phyloP scores from a whole-genome alignment of 2,113 vertebrate species.

The Acrocephalus kingi region DNA sequence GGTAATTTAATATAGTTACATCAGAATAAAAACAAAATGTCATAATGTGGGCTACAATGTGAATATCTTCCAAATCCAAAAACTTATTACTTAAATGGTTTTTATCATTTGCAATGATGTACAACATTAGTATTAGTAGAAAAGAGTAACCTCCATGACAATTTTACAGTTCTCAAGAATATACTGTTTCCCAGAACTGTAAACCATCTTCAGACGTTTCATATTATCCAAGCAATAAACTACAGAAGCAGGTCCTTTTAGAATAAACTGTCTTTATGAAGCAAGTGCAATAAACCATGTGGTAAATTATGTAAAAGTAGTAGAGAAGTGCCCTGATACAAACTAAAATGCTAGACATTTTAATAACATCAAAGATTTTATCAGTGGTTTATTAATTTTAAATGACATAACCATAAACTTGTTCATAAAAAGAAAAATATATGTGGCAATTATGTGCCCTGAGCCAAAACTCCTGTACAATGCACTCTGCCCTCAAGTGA shows the following conservation, averaged over 20 bases:
- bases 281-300: neutral
- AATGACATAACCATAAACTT: neutral
- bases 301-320: neutral
- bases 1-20: neutral
- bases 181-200: neutral
- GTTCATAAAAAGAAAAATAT: neutral
- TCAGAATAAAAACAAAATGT: conserved; percentile 36
- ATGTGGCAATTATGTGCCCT: neutral
- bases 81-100: neutral
- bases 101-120: neutral
- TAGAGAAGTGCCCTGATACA: neutral
- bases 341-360: neutral
- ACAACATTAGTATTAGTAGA: neutral
- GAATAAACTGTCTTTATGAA: neutral
- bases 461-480: neutral
- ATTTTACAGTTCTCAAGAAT: neutral
- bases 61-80: neutral
- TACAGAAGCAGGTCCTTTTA: neutral
- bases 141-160: neutral
- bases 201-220: neutral
- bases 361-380: neutral
- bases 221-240: neutral
- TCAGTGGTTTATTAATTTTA: neutral
- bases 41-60: neutral
- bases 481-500: neutral